Evolutionary conservation across 2,888 invertebrate genomes (phyloP), one percentile per base, ranked within the genome.

Genomic region (Listrodromus nycthemerus): DNA sequence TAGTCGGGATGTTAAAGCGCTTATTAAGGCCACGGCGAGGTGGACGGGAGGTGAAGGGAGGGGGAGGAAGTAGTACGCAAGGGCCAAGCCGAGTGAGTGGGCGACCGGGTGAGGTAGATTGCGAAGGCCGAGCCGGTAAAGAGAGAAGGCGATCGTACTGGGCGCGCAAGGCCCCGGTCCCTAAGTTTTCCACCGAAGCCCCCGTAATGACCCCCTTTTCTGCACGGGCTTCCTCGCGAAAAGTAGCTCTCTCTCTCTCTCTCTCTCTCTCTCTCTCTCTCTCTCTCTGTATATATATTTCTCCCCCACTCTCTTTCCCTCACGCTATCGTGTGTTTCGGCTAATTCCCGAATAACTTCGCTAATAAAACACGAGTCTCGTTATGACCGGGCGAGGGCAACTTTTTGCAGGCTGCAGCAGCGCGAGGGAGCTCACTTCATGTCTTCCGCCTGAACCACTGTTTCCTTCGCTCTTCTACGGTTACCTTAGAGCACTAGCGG

Each of bases 1-100:
- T 90, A 89, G 91, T 88, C 89, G 89, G 90, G 89, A 91, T 87
- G 91, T 89, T 91, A 90, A 91, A 88, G 88, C 89, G 89, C 91
- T 91, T 91, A 91, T 91, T 91, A 91, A 90, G 89, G 89, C 88
- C 85, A 16, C 41, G 41, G 41, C 1, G 41, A 16, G 41, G 41
- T n/a, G n/a, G n/a, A n/a, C n/a, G n/a, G 33, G 6, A 6, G 83
- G 41, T 61, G 74, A 50, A 19, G 52, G 21, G 2, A 3, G 82
- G 52, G 45, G 75, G 52, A 13, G 52, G 21, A 27, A 65, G 69
- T 63, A 52, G 67, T 63, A 52, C 21, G 65, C 63, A 65, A 76
- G 33, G 55, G 76, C 41, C 37, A 27, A 41, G 71, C 21, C 70
- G 55, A 52, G 76, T 16, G 65, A 80, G 73, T 48, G 76, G 41